These are phyloP conservation scores for Epirrita christyi DNA, from an alignment of 2,888 invertebrate species.

Conservation along the genomic window DNA sequence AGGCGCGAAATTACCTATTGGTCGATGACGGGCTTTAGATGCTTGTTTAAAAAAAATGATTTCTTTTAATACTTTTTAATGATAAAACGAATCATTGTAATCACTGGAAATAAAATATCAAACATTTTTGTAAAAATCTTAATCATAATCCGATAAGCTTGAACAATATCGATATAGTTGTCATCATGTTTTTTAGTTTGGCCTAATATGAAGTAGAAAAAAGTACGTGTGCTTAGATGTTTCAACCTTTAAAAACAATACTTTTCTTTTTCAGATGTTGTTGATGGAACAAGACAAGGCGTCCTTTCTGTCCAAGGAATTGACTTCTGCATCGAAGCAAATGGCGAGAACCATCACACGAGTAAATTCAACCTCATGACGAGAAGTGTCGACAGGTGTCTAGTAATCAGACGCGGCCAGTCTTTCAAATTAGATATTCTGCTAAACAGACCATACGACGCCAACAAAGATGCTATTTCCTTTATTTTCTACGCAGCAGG, in stretches of 20 bases:
- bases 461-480: constrained; percentile 90
- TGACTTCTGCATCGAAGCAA: constrained; percentile 89
- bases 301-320: constrained; percentile 89
- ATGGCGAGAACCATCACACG: constrained; percentile 92
- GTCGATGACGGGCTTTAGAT: constrained; percentile 46
- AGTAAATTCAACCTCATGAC: constrained; percentile 91
- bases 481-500: constrained; percentile 93
- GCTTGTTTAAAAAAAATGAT: not conserved
- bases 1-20: constrained; percentile 42
- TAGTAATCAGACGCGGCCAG: constrained; percentile 94
- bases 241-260: not conserved
- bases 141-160: not conserved
- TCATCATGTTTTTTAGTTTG: not conserved
- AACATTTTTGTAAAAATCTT: no score
- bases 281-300: constrained; percentile 77
- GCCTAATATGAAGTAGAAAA: no score
- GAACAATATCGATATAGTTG: not conserved
- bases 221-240: no score
- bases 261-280: constrained; percentile 65
- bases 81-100: no score
- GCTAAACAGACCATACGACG: constrained; percentile 90
- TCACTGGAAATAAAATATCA: no score
- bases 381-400: constrained; percentile 82
- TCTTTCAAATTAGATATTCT: constrained; percentile 89
- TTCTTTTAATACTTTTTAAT: no score